phyloP scores from a whole-genome alignment of 2,797 vertebrate genomes.

The Sebastes iracundus region DNA sequence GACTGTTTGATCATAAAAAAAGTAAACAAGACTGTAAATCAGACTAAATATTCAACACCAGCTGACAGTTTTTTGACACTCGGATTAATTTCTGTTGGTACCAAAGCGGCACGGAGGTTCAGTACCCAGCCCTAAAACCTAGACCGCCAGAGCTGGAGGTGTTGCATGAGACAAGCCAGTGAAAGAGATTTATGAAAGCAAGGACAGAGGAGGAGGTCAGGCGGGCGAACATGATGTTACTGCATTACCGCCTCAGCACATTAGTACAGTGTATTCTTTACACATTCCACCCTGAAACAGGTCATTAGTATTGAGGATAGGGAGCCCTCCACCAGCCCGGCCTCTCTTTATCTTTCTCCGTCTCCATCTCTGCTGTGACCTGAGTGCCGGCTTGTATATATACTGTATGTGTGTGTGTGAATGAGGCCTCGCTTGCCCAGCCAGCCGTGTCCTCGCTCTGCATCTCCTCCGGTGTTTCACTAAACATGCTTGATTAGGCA shows the following conservation, averaged over 20 bases:
- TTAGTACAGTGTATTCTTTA: conserved; percentile 66
- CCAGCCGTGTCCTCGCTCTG: conserved; percentile 62
- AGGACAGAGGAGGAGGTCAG: conserved; percentile 63
- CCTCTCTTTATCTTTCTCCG: conserved; percentile 27
- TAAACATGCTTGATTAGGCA: conserved; percentile 84
- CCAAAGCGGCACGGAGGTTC: conserved; percentile 7
- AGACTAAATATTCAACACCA: neutral
- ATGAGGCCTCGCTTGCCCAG: conserved; percentile 53
- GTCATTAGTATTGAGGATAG: conserved; percentile 69
- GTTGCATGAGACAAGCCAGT: conserved; percentile 40
- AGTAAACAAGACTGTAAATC: conserved; percentile 17
- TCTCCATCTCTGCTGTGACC: conserved; percentile 45
- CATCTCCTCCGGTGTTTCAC: conserved; percentile 71
- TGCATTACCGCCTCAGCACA: conserved; percentile 53
- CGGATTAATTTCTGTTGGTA: neutral
- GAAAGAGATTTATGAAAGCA: conserved; percentile 67
- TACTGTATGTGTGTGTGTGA: conserved; percentile 26
- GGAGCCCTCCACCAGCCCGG: conserved; percentile 38
- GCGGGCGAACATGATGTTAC: conserved; percentile 53
- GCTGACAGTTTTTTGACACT: conserved; percentile 20
- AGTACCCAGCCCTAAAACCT: neutral
- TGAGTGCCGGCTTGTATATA: conserved; percentile 14
- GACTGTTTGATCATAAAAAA: neutral
- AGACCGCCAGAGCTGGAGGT: conserved; percentile 24
- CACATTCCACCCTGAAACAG: conserved; percentile 70